These are phyloP conservation scores for Macquaria ambigua DNA, from an alignment of 2,113 vertebrate species.

Conservation along the genomic window DNA sequence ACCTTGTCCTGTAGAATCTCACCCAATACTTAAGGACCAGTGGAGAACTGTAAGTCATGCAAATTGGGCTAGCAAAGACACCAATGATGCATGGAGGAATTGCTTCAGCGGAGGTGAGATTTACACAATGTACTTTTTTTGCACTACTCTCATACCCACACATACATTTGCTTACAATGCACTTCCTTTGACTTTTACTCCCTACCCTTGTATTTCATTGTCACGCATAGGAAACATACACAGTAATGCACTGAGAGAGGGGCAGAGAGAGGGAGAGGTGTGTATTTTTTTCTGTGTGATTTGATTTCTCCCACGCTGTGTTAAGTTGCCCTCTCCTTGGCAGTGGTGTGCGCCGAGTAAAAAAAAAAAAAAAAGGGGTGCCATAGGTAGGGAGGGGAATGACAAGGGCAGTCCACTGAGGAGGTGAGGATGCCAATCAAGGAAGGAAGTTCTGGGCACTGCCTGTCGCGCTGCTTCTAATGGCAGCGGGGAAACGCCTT, in stretches of 20 bases:
- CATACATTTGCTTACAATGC: slow-evolving; percentile 69
- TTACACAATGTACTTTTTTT: slow-evolving; percentile 56
- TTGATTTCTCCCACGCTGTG: slow-evolving; percentile 45
- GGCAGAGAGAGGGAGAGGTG: slow-evolving; percentile 29
- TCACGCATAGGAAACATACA: slow-evolving; percentile 42
- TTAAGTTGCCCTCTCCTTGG: slow-evolving; percentile 55
- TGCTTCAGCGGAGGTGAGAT: slow-evolving; percentile 60
- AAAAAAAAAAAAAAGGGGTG: slow-evolving; percentile 24
- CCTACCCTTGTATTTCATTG: slow-evolving; percentile 60
- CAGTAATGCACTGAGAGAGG: slow-evolving; percentile 27
- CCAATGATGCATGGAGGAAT: slow-evolving; percentile 75
- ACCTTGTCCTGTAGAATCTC: slow-evolving; percentile 71
- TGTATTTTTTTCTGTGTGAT: slow-evolving; percentile 61
- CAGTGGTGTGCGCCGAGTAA: slow-evolving; percentile 20
- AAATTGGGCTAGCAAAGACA: slow-evolving; percentile 79
- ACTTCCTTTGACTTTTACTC: slow-evolving; percentile 69
- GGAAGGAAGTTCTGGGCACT: slow-evolving; percentile 49
- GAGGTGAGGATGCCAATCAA: slow-evolving; percentile 71
- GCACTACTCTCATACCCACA: slow-evolving; percentile 17
- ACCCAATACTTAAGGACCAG: slow-evolving; percentile 74
- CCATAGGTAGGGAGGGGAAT: slow-evolving; percentile 47
- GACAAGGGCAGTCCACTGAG: slow-evolving; percentile 58
- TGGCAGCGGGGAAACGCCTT: slow-evolving; percentile 28
- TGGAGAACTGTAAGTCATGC: slow-evolving; percentile 80
- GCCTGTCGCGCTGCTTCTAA: slow-evolving; percentile 53